Evolutionary conservation across 2,888 invertebrate genomes (phyloP), one percentile per base, ranked within the genome.

Genomic region (Apamea monoglypha): DNA sequence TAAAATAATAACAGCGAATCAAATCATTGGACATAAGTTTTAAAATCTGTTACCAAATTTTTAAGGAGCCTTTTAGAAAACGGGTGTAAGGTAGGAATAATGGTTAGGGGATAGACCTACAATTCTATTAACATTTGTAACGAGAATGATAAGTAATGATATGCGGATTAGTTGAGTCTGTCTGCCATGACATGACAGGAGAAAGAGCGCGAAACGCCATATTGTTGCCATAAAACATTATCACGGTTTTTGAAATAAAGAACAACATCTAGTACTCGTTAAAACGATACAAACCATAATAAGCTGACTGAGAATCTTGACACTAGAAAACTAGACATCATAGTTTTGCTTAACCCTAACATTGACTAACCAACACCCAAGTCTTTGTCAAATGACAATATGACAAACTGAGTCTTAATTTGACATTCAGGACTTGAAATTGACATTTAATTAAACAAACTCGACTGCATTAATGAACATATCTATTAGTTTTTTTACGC

Each of bases 401-500:
- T 85, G 76, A 87, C 73, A 79, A 72, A 72, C 63, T 76, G 50
- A 69, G 66, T 76, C 44, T 74, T 47, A 71, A 63, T 80, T 80
- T 89, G 77, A 86, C 81, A 86, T 68, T 76, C 66, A 59, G 73
- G 70, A 81, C 67, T 83, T 86, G 82, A 82, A 86, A 81, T 84
- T 82, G 76, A 87, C 85, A 86, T 85, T 81, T 76, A 82, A 87
- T 81, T 47, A 56, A 56, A 81, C 67, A 80, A 86, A 81, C 76
- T 89, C 88, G 92, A 93, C 92, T 93, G 93, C 92, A 89, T 91
- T 89, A 76, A 64, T 82, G 81, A 84, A 93, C 94, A 93, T 93
- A 93, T 93, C 93, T 92, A 90, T 92, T 93, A 92, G 92, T 91
- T 92, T 88, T 91, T 91, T 89, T 91, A 90, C 83, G 89, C 88